phyloP scores from a whole-genome alignment of 1,140 invertebrate species.

The Colletes latitarsis region DNA sequence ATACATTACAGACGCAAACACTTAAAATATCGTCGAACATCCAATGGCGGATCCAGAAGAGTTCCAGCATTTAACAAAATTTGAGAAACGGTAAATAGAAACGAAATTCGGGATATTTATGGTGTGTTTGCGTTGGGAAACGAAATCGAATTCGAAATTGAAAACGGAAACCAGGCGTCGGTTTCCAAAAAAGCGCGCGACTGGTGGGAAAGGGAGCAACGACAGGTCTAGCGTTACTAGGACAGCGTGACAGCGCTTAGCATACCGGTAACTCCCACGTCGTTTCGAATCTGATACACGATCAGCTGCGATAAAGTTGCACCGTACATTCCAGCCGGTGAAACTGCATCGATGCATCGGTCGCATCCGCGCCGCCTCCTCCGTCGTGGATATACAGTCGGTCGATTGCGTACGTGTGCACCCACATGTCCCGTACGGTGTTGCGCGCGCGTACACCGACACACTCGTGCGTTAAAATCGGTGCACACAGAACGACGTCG shows the following conservation, averaged over 20 bases:
- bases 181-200: background rate
- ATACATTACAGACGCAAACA: too few species aligned
- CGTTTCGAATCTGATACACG: conserved; percentile 11
- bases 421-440: conserved; percentile 29
- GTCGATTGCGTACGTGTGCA: conserved; percentile 17
- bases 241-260: background rate
- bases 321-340: conserved; percentile 45
- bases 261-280: conserved; percentile 20
- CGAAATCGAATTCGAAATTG: too few species aligned
- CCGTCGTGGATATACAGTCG: conserved; percentile 5
- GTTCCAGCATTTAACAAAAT: too few species aligned
- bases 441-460: conserved; percentile 7
- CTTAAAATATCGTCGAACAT: too few species aligned
- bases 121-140: too few species aligned
- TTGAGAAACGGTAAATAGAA: too few species aligned
- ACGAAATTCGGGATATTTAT: too few species aligned
- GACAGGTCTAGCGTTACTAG: background rate
- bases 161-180: background rate
- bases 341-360: conserved; percentile 24
- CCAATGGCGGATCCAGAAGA: too few species aligned
- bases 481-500: too few species aligned
- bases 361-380: conserved; percentile 17
- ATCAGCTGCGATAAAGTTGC: conserved; percentile 53
- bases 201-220: background rate
- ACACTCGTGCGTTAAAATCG: too few species aligned